phyloP scores from a whole-genome alignment of 2,888 invertebrate genomes.

The Calliphora vomitoria region DNA sequence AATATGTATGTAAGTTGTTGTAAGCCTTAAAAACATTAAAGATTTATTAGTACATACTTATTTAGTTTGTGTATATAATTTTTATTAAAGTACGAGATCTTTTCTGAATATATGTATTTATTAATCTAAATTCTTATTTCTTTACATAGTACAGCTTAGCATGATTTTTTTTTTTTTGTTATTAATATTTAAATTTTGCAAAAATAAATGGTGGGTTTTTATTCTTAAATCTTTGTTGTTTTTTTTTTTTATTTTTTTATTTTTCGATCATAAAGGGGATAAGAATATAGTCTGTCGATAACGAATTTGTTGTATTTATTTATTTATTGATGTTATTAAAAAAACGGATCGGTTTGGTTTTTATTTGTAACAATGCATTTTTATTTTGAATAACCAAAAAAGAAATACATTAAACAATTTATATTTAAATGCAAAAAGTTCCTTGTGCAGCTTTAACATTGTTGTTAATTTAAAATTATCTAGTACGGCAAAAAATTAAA shows the following conservation, averaged over 20 bases:
- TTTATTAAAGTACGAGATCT: slow-evolving; percentile 44
- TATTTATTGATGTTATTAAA: slow-evolving; percentile 31
- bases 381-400: slow-evolving; percentile 27
- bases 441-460: slow-evolving; percentile 82
- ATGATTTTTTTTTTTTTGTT: slow-evolving; percentile 39
- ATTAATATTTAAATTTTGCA: slow-evolving; percentile 49
- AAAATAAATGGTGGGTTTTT: slow-evolving; percentile 70
- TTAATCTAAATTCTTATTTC: slow-evolving; percentile 43
- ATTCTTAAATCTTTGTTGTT: slow-evolving; percentile 20
- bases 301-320: slow-evolving; percentile 7
- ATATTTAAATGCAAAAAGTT: slow-evolving; percentile 81
- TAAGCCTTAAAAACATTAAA: slow-evolving; percentile 59
- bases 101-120: slow-evolving; percentile 14
- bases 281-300: slow-evolving; percentile 19
- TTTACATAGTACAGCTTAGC: slow-evolving; percentile 59
- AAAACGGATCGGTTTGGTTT: slow-evolving; percentile 54
- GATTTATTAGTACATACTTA: slow-evolving; percentile 8
- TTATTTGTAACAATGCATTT: slow-evolving; percentile 34
- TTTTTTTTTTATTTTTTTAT: background rate
- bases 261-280: slow-evolving; percentile 3
- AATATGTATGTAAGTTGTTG: slow-evolving; percentile 46
- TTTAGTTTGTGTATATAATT: slow-evolving; percentile 37
- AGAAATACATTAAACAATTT: slow-evolving; percentile 36
- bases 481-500: slow-evolving; percentile 19
- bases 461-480: slow-evolving; percentile 69